Evolutionary conservation across 2,113 vertebrate genomes (phyloP).

Genomic region (Choloepus hoffmanni): DNA sequence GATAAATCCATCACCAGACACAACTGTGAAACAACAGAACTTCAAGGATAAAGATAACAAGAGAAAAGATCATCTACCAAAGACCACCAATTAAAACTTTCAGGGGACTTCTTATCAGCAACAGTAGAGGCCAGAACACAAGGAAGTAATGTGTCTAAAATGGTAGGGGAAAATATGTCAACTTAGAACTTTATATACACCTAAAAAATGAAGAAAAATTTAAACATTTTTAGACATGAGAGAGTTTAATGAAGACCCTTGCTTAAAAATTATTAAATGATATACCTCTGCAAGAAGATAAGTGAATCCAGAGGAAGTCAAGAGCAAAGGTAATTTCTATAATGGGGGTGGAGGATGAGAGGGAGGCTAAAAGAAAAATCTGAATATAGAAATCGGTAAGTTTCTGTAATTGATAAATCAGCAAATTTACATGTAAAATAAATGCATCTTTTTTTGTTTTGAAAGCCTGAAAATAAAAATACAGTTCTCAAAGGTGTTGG

Average conservation of each 20-base stretch:
- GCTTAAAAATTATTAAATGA: background rate
- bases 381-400: background rate
- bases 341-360: background rate
- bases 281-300: background rate
- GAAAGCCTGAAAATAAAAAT: background rate
- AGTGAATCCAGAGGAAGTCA: background rate
- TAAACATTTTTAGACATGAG: background rate
- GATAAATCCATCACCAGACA: background rate
- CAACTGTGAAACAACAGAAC: background rate
- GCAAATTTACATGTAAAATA: background rate
- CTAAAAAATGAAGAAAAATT: background rate
- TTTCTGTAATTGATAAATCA: background rate
- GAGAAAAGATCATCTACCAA: background rate
- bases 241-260: background rate
- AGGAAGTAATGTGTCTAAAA: background rate
- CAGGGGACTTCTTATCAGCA: background rate
- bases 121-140: background rate
- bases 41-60: background rate
- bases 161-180: background rate
- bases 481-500: background rate
- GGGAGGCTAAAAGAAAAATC: background rate
- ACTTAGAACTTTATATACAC: background rate
- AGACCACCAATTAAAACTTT: background rate
- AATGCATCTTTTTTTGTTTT: background rate
- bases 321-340: background rate